Percentiles rank a stretch among this genome's conserved stretches.
Conservation (phyloP, 2,888 invertebrate genomes). For the Cerceris rybyensis region DNA sequence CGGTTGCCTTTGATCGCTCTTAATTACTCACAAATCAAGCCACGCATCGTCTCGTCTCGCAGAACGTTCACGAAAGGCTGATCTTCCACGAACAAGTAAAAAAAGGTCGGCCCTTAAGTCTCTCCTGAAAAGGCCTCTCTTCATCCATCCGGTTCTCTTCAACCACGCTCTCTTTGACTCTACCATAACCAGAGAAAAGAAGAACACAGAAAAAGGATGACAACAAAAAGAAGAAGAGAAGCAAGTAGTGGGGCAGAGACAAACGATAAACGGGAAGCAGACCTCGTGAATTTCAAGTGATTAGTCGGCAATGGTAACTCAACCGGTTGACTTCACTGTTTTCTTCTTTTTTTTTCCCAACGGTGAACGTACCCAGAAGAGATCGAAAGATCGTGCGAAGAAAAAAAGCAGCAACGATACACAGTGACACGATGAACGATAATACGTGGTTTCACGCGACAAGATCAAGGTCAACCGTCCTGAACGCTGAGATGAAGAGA, state of each 20-base stretch:
- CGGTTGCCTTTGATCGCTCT: constrained; percentile 38
- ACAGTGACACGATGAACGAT: neutral
- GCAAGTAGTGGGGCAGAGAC: constrained; percentile 46
- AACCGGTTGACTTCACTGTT: constrained; percentile 36
- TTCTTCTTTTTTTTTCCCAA: constrained; percentile 12
- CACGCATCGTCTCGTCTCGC: constrained; percentile 17
- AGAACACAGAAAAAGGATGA: neutral
- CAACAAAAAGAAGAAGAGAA: no score
- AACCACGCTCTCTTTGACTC: no score
- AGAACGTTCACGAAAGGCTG: constrained; percentile 13
- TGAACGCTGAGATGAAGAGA: neutral
- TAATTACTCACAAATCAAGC: constrained; percentile 47
- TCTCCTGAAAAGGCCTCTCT: neutral
- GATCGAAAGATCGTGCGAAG: neutral
- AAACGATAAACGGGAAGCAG: constrained; percentile 43
- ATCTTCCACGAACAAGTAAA: constrained; percentile 27
- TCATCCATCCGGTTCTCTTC: constrained; percentile 28
- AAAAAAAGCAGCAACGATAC: neutral
- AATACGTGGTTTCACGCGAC: neutral
- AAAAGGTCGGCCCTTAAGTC: constrained; percentile 35
- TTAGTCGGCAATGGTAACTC: constrained; percentile 51
- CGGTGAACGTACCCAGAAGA: neutral
- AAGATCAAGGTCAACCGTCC: neutral
- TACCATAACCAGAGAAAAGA: neutral
- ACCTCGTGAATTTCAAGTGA: constrained; percentile 53